Evolutionary conservation across 2,888 invertebrate genomes (phyloP).

Genomic region (Iselma pallidipennis): DNA sequence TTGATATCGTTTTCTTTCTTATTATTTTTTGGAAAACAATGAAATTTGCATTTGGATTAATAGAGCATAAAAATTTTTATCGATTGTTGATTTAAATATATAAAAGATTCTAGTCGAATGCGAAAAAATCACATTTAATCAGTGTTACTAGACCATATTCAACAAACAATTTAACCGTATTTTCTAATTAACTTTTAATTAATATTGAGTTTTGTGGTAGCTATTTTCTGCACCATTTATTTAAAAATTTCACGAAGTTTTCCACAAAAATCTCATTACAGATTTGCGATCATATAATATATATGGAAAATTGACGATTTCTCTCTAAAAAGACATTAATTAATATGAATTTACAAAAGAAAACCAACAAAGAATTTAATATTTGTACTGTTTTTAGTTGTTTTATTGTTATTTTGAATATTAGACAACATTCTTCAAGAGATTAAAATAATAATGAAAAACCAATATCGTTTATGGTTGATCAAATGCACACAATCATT

Average conservation of each 20-base stretch:
- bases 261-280: too few species aligned
- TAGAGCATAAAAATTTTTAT: neutral
- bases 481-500: constrained; percentile 46
- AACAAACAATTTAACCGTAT: neutral
- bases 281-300: too few species aligned
- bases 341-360: neutral
- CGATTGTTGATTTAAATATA: too few species aligned
- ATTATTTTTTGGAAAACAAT: too few species aligned
- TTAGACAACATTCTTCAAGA: neutral
- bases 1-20: too few species aligned
- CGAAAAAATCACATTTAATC: neutral
- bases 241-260: too few species aligned
- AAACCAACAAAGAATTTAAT: neutral
- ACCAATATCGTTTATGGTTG: constrained; percentile 41
- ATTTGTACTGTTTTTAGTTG: too few species aligned
- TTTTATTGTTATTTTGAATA: too few species aligned
- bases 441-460: constrained; percentile 30
- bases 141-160: neutral
- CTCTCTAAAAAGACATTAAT: neutral
- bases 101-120: neutral
- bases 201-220: neutral
- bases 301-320: too few species aligned
- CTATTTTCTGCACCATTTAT: neutral
- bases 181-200: neutral
- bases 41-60: too few species aligned